Base-by-base conservation (phyloP, 2,888 invertebrate species). In the Thalpophila matura region DNA sequence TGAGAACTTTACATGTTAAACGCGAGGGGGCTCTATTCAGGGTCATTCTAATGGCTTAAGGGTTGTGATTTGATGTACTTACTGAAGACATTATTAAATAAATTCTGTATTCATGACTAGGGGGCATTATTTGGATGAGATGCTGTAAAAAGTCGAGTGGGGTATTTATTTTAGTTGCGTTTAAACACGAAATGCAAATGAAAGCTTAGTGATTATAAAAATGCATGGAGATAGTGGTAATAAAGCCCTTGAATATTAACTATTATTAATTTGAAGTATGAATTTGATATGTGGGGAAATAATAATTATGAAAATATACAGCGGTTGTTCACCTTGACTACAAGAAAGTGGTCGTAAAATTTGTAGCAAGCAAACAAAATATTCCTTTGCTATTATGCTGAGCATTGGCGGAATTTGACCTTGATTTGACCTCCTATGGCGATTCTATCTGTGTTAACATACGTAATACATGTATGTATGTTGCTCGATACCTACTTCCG, bases 11-110 rank as follows among this genome's bases (percentile, higher is more conserved):
- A 66, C 68, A 83, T 87, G 85, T 86, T 85, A 86, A 83, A 87
- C 85, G 81, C 35, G 40, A 57, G 43, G 40, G 53, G 81, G 74
- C 77, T 84, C 80, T 86, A 86, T 88, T 89, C 86, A 81, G 79
- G 82, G 65, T 77, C 66, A 81, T 79, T 74, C 10, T 77, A 74
- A 82, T 81, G 78, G 82, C 81, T 75, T 56, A 33, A 31, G 55
- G 63, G 57, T 26, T 50, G 54, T 55, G 35, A 67, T 67, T 57
- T 57, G 56, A 63, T 61, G 49, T 63, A 57, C 46, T 68, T 63
- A 57, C 46, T 68, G 37, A 46, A 54, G 31, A 18, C 46, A 40
- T 74, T 56, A 75, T 63, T 45, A 42, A 61, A 51, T 45, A 42
- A 61, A 51, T 72, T 61, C 27, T 12, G 27, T 58, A 38, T 16